phyloP scores from a whole-genome alignment of 2,113 vertebrate genomes.

The Galbula dea region DNA sequence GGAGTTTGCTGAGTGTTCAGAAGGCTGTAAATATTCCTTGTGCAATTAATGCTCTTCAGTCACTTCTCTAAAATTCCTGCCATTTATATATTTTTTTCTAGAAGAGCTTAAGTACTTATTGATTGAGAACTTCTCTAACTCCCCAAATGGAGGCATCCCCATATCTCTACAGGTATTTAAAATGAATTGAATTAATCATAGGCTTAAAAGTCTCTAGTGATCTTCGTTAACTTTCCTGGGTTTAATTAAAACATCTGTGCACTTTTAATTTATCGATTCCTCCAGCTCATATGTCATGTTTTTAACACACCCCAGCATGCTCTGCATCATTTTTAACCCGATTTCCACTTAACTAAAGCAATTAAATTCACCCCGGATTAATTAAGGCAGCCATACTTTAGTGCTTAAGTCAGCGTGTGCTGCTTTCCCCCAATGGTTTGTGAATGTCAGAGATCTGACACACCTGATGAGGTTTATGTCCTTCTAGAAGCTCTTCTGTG shows the following conservation, averaged over 20 bases:
- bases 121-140: slow-evolving; percentile 77
- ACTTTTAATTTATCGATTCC: slow-evolving; percentile 87
- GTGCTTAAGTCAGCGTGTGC: slow-evolving; percentile 81
- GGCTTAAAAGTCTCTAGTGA: slow-evolving; percentile 84
- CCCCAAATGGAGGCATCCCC: slow-evolving; percentile 75
- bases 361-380: slow-evolving; percentile 87
- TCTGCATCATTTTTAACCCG: slow-evolving; percentile 85
- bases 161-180: slow-evolving; percentile 85
- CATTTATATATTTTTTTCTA: slow-evolving; percentile 47
- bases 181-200: slow-evolving; percentile 88
- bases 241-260: slow-evolving; percentile 90
- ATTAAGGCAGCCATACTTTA: slow-evolving; percentile 84
- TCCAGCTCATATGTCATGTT: slow-evolving; percentile 85
- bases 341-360: slow-evolving; percentile 88
- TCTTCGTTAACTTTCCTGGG: slow-evolving; percentile 82
- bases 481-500: slow-evolving; percentile 75
- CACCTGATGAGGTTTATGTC: slow-evolving; percentile 83
- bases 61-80: slow-evolving; percentile 28
- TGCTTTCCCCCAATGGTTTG: slow-evolving; percentile 78
- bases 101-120: slow-evolving; percentile 73
- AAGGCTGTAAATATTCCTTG: slow-evolving; percentile 61
- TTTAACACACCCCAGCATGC: slow-evolving; percentile 85
- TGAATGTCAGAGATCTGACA: slow-evolving; percentile 83
- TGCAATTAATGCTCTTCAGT: slow-evolving; percentile 55
- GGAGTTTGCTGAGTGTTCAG: not conserved